Conservation (phyloP, 2,888 invertebrate species). For the Rhyacophila evoluta region DNA sequence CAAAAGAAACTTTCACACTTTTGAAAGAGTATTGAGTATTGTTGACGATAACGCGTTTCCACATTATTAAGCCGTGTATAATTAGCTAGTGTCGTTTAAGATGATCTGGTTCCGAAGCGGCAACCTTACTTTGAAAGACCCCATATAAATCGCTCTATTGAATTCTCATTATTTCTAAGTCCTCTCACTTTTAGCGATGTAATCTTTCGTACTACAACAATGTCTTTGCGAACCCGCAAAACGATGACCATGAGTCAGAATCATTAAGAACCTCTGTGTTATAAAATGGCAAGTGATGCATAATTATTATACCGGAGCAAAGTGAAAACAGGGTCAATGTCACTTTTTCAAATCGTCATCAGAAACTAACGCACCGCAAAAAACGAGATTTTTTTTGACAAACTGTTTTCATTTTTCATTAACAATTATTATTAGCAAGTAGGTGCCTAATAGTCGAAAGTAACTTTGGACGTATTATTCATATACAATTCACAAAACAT, state of each 20-base stretch:
- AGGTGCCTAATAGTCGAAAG: slow-evolving; percentile 8
- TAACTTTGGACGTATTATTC: background rate
- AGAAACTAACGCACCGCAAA: slow-evolving; percentile 4
- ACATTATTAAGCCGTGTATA: too few relatives aligned
- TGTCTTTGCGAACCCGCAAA: background rate
- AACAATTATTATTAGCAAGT: slow-evolving; percentile 2
- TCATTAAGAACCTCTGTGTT: background rate
- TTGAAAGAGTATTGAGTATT: too few relatives aligned
- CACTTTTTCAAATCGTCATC: slow-evolving; percentile 14
- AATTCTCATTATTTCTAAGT: background rate
- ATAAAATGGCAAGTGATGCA: background rate
- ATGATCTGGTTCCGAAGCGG: too few relatives aligned
- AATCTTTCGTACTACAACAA: background rate
- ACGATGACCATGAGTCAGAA: background rate
- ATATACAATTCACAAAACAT: background rate
- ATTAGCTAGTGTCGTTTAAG: too few relatives aligned
- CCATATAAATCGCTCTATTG: too few relatives aligned
- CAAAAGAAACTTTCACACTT: too few relatives aligned
- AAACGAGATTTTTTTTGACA: background rate
- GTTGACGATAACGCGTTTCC: too few relatives aligned
- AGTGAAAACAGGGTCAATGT: slow-evolving; percentile 21
- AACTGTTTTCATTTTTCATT: slow-evolving; percentile 17
- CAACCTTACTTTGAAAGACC: too few relatives aligned
- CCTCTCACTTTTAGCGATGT: background rate
- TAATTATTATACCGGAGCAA: background rate